Evolutionary conservation across 1,140 invertebrate genomes (phyloP), one percentile per base, ranked within the genome.

Genomic region (Danaus melanippus): DNA sequence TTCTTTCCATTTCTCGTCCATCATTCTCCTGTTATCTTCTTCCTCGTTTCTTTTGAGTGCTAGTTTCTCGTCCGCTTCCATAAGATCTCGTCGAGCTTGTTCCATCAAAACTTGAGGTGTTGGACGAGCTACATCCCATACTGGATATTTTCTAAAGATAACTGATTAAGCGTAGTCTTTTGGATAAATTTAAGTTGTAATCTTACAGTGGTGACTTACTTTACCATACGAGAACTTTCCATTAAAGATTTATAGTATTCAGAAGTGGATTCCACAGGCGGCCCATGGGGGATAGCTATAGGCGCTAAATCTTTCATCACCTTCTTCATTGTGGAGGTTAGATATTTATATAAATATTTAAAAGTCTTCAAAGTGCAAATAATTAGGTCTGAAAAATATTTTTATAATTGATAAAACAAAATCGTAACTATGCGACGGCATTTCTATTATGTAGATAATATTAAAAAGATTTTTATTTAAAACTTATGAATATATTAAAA

Each of bases 61-160:
- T 3, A 90, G 74, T 32, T 82, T 81, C 43, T 84, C 74, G 8
- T 89, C 86, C 0, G 86, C 84, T n/a, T 79, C 68, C 62, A 72
- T 71, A 0, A 89, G 71, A 41, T 90, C 88, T 3, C 82, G 73
- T 0, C 79, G 81, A 0, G 86, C 84, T 52, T 87, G 86, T 46
- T 89, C 83, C 62, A 89, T 76, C 48, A 89, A 67, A 3, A 89
- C 85, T 52, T 87, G 84, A 3, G 89, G 88, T 0, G 81, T 87
- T 1, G 82, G 75, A n/a, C 87, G 85, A 1, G 87, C 79, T 0
- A 87, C 71, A 54, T 91, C 89, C 88, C 89, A 90, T 84, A 89
- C 86, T 58, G 89, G 89, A 74, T 89, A 88, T 68, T 89, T 89
- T 71, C 89, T 89, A 41, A 10, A 21, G 11, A 45, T 45, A 44